Percentiles rank a stretch among this genome's conserved stretches.
These are phyloP conservation scores for Todiramphus chloris DNA, from an alignment of 2,113 vertebrate species.

Conservation along the genomic window DNA sequence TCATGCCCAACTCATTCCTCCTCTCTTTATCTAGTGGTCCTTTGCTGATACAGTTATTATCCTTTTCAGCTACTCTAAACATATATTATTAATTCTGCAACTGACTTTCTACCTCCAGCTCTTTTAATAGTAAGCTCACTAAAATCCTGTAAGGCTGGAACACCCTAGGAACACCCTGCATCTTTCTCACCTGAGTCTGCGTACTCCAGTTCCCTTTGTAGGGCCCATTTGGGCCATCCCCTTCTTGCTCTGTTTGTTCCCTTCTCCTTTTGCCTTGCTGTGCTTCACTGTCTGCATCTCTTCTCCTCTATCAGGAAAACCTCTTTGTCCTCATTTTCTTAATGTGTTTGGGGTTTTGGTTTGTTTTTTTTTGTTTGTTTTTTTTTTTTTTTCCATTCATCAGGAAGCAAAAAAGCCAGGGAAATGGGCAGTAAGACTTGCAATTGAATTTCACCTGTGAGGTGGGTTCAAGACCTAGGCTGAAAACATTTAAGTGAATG, in stretches of 20 bases:
- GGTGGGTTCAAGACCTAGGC: background rate
- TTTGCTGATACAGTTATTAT: slow-evolving; percentile 49
- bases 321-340: background rate
- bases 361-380: background rate
- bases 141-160: background rate
- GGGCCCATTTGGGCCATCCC: background rate
- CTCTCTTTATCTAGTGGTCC: slow-evolving; percentile 18
- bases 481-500: background rate
- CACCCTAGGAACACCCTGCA: background rate
- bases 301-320: background rate
- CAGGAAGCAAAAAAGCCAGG: background rate
- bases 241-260: background rate
- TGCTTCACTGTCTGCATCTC: background rate
- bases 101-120: background rate
- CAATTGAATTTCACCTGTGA: background rate
- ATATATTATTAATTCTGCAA: slow-evolving; percentile 10
- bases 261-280: background rate
- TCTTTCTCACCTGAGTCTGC: background rate
- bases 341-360: too few species aligned
- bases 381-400: background rate
- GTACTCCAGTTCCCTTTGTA: background rate
- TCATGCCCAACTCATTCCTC: background rate
- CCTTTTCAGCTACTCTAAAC: slow-evolving; percentile 33
- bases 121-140: background rate
- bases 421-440: background rate